Evolutionary conservation across 1,140 invertebrate species (phyloP), one percentile per base, ranked within the genome.

Genomic region (Brachionus asplanchnoidis): DNA sequence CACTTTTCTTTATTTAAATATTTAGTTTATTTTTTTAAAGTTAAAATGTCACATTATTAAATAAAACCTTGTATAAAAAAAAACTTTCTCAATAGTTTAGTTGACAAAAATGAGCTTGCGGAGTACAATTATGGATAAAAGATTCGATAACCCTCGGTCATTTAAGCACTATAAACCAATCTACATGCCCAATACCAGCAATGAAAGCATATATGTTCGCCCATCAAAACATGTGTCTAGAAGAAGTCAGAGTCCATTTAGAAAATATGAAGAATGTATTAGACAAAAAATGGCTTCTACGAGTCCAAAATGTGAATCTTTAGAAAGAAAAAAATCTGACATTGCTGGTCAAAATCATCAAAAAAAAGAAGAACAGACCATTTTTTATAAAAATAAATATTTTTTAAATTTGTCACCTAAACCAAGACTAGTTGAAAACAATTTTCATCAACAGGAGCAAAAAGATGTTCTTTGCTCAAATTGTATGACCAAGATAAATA

Each of bases 211-310:
- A 14, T 77, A 77, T 77, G 46, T 77, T 6, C 42, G 73, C 8
- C 32, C 73, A 36, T 26, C 40, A 26, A 77, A 28, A 5, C 73
- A 77, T 50, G 42, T 77, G 11, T 77, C 73, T 12, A 50, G 73
- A 46, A 44, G 73, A 26, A 50, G 20, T 50, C 42, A 77, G 17
- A 82, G 79, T 36, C 79, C 79, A 44, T 82, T 82, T 44, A 32
- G 23, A 68, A 82, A 68, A n/a, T 82, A 82, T 36, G 79, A 82
- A 36, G 50, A 82, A 82, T 82, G 79, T 65, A 12, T 82, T 17
- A 80, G 42, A 12, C 17, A 40, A 42, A 75, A 68, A 68, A 68
- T 68, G 26, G n/a, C 32, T 36, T 68, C 66, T 32, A n/a, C 20
- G 20, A 42, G 32, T 75, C 40, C 40, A 44, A n/a, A 75, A n/a